A percentile compares a stretch with the other conserved stretches of the same genome.
phyloP scores from a whole-genome alignment of 2,888 invertebrate species.

The Epistrophe grossulariae region DNA sequence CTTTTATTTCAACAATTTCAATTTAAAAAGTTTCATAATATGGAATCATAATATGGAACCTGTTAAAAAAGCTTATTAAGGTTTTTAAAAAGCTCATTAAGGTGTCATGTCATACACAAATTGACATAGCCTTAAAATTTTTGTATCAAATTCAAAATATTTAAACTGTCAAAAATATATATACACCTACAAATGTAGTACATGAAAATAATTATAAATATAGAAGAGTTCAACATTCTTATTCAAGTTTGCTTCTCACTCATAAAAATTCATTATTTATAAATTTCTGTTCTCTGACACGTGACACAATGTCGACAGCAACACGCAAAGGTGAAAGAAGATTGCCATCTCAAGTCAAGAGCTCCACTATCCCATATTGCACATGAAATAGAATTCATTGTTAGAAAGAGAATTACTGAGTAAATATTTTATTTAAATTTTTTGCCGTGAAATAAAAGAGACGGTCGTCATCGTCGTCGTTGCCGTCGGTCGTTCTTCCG shows the following conservation, averaged over 20 bases:
- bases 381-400: slow-evolving; percentile 16
- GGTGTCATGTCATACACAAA: neutral
- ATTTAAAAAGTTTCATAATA: no score
- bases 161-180: neutral
- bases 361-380: neutral
- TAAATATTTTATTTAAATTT: slow-evolving; percentile 66
- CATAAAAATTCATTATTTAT: slow-evolving; percentile 40
- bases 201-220: neutral
- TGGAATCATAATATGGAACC: no score
- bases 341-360: slow-evolving; percentile 60
- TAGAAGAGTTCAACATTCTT: slow-evolving; percentile 7
- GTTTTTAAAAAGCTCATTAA: neutral
- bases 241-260: slow-evolving; percentile 6
- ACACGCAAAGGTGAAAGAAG: slow-evolving; percentile 56
- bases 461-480: neutral
- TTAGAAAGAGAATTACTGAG: slow-evolving; percentile 36
- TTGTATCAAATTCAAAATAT: neutral
- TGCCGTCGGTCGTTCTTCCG: neutral
- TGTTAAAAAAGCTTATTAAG: neutral
- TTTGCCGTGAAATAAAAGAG: slow-evolving; percentile 21
- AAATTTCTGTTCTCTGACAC: slow-evolving; percentile 42
- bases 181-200: no score
- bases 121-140: neutral
- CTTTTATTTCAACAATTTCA: no score
- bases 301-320: slow-evolving; percentile 47